Base-by-base conservation (phyloP, 1,140 invertebrate genomes). In the Lordiphosa stackelbergi region DNA sequence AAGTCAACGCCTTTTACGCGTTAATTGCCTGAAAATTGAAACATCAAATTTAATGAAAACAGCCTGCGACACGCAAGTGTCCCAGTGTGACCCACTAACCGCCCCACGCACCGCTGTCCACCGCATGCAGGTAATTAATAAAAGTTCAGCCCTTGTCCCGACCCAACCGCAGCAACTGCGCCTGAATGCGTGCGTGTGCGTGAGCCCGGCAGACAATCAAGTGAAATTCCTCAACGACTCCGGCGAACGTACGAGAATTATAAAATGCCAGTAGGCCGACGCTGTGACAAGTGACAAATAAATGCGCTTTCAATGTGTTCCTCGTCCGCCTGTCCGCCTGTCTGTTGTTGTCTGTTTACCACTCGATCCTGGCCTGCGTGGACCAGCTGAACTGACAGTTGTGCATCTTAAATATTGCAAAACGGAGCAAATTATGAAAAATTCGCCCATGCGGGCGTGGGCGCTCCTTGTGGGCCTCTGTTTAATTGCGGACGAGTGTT, bases 41-140 rank as follows among this genome's bases (percentile, higher is more conserved):
- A 83, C 65, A 83, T 84, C 57, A 83, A 84, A 83, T 83, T 83
- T 83, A 83, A 83, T 77, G 73, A 83, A 83, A 83, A 83, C 77
- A 83, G 59, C 60, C 64, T 59, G 58, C 66, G 59, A 66, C 63
- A 34, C 56, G 31, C 11, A 60, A 81, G 64, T 69, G 72, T 83
- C 69, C 71, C 28, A 47, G 53, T 43, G 31, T 11, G 35, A 37
- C 41, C 46, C 43, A 51, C 46, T 36, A 28, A 57, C 65, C 42
- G 36, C 48, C 55, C 47, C 56, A n/a, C 42, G 61, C n/a, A 74
- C 71, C 71, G 71, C 61, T 74, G 59, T 34, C 56, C 56, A 53
- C 73, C 55, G 63, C 77, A 77, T 83, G 55, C 77, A 83, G 77
- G 77, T 83, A 83, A 83, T 83, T 83, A 83, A 73, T 83, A 83